These are phyloP conservation scores for Drosophila borborema DNA, from an alignment of 2,888 invertebrate species.

Conservation along the genomic window DNA sequence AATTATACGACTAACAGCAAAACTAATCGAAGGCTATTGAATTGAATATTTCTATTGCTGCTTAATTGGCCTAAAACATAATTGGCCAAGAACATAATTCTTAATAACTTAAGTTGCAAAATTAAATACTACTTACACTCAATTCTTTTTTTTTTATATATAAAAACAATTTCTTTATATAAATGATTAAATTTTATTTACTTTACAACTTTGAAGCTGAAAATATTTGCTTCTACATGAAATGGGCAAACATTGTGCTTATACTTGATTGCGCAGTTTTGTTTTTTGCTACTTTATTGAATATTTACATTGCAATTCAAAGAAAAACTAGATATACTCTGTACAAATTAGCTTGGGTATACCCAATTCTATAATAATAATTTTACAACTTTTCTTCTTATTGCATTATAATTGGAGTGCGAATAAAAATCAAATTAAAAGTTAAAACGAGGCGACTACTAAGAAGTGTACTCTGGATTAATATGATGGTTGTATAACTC, in stretches of 20 bases:
- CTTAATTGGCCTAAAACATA: no score
- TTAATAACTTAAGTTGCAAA: not conserved
- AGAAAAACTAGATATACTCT: constrained; percentile 1
- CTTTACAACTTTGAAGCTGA: not conserved
- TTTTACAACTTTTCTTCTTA: no score
- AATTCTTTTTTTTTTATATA: not conserved
- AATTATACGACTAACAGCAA: not conserved
- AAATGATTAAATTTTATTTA: not conserved
- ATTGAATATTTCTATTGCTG: not conserved
- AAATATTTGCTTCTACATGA: constrained; percentile 7
- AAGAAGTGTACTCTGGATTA: no score
- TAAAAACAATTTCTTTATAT: no score
- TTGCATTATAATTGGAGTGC: no score
- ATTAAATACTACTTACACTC: not conserved
- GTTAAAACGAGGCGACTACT: no score
- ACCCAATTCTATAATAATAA: no score
- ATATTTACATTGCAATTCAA: constrained; percentile 33
- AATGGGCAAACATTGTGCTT: constrained; percentile 9
- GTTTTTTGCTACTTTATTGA: constrained; percentile 42
- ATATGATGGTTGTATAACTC: no score
- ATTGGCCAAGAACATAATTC: not conserved
- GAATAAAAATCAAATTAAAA: no score
- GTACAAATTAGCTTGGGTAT: not conserved
- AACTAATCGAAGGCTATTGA: not conserved
- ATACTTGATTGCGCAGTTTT: constrained; percentile 27